phyloP scores from a whole-genome alignment of 1,140 invertebrate genomes.

The Atta cephalotes region DNA sequence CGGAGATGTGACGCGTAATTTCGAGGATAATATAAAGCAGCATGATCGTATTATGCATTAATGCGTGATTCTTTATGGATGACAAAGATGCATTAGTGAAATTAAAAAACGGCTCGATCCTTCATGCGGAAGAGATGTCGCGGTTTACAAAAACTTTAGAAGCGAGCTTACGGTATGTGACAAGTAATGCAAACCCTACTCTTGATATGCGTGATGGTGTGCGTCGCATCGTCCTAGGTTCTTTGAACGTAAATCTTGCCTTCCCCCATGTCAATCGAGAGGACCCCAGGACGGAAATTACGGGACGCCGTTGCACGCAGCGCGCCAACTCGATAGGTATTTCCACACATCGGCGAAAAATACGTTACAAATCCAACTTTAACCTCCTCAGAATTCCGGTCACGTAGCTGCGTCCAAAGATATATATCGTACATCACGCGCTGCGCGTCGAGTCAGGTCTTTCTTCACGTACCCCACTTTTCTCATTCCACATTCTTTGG shows the following conservation, averaged over 20 bases:
- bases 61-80: neutral
- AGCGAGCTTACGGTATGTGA: neutral
- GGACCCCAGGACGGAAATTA: conserved; percentile 74
- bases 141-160: conserved; percentile 41
- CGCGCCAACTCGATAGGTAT: conserved; percentile 75
- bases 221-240: conserved; percentile 7
- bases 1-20: conserved; percentile 24
- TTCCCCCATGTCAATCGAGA: conserved; percentile 72
- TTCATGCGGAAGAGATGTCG: neutral
- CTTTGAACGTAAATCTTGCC: conserved; percentile 75
- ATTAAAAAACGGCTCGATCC: conserved; percentile 24
- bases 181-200: conserved; percentile 6
- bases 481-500: conserved; percentile 69
- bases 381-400: conserved; percentile 77
- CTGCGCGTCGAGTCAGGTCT: conserved; percentile 69
- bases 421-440: conserved; percentile 75
- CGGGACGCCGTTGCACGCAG: conserved; percentile 71
- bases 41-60: neutral
- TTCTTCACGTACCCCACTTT: conserved; percentile 75
- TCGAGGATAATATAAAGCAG: conserved; percentile 31
- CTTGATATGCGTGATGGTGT: conserved; percentile 9
- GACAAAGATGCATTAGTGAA: neutral
- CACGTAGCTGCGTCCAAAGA: conserved; percentile 77
- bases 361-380: conserved; percentile 82
- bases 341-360: conserved; percentile 78